Base-by-base conservation (phyloP, 2,113 vertebrate genomes). In the Notothenia rossii region DNA sequence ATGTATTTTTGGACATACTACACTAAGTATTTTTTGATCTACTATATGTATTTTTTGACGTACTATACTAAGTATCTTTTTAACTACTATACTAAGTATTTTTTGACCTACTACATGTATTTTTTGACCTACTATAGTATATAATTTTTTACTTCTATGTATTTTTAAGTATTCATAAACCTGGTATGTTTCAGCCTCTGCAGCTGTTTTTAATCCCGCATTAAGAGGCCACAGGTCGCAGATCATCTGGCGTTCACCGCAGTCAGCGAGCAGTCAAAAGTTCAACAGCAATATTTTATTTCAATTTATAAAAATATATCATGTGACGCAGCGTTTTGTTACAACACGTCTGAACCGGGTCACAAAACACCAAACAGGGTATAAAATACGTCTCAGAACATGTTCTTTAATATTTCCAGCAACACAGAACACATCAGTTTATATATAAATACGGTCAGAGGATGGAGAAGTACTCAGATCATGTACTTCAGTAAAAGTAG, bases 161-260 rank as follows among this genome's bases (percentile, higher is more conserved):
- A 22, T 22, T 22, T 22, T 22, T 22, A 22, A 1, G 22, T 22
- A 22, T 22, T 22, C 36, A 40, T 40, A 7, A 40, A 40, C 5
- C 36, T 40, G 36, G 36, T 40, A 7, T 40, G 5, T 40, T 40
- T 40, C 51, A 9, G 74, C 74, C 59, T 56, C 62, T 62, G 53
- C 43, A 8, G 33, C 67, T 20, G 56, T 68, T 59, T 79, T 58
- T 84, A 82, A 94, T 91, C 84, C 89, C 69, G 82, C 86, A 88
- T 91, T 88, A 90, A 80, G 61, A 33, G 73, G 55, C 66, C 81
- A 33, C 54, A 68, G 55, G 77, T 25, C 76, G 63, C 77, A 85
- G 89, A 89, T 91, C 88, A 91, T 66, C 77, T 45, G 61, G 1
- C 43, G 76, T 64, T 64, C 56, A 58, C 56, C 36, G 2, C 56